A percentile compares a stretch with the other conserved stretches of the same genome.
Evolutionary conservation across 1,140 invertebrate genomes (phyloP).

Genomic region (Drosophila arizonae): DNA sequence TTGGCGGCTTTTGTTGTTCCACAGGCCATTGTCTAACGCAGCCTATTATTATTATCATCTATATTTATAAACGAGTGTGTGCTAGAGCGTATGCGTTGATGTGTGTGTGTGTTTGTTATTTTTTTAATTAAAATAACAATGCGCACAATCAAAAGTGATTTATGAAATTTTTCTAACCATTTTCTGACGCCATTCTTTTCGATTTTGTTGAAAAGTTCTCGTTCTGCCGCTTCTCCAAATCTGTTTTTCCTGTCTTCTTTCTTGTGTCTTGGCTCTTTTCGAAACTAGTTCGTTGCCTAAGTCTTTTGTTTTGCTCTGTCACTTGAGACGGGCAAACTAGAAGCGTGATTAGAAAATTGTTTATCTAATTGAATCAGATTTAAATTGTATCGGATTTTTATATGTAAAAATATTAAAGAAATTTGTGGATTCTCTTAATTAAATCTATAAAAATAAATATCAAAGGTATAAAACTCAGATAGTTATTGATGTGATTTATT

Average conservation of each 20-base stretch:
- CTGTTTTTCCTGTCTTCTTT: conserved; percentile 26
- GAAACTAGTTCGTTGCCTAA: conserved; percentile 47
- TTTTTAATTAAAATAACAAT: conserved; percentile 76
- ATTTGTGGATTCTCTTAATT: too few relatives aligned
- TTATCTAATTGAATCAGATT: background rate
- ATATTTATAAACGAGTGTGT: background rate
- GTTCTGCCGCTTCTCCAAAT: background rate
- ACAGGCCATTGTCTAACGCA: conserved; percentile 50
- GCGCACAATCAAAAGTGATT: conserved; percentile 72
- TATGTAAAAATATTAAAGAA: too few relatives aligned
- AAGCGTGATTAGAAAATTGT: conserved; percentile 16
- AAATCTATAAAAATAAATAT: too few relatives aligned
- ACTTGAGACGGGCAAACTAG: background rate
- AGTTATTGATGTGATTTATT: too few relatives aligned
- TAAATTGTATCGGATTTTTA: too few relatives aligned
- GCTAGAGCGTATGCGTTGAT: background rate
- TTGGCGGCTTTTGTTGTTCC: conserved; percentile 56
- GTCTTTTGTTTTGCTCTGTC: conserved; percentile 46
- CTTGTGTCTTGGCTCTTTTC: background rate
- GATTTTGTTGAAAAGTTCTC: background rate
- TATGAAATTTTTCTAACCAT: conserved; percentile 64
- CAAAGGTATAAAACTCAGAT: too few relatives aligned
- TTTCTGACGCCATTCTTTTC: conserved; percentile 44
- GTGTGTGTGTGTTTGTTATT: conserved; percentile 27
- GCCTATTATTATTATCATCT: conserved; percentile 36